Evolutionary conservation across 2,797 vertebrate genomes (phyloP), one percentile per base, ranked within the genome.

Genomic region (Myotis findleyi): DNA sequence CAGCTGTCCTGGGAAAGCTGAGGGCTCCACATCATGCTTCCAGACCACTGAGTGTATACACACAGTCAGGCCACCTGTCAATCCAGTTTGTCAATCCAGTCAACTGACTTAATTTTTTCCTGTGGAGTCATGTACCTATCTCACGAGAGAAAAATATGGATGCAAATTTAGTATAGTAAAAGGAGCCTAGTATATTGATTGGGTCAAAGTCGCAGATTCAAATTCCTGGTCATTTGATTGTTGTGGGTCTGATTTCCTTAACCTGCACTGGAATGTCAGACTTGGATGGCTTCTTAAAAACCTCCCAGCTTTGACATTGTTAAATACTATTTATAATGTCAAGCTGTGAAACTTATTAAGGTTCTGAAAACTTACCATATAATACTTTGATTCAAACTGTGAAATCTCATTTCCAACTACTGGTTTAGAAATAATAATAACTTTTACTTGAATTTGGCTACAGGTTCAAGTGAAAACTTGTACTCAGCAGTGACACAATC

Each of bases 361-460:
- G 92, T 97, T 97, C 93, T 89, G 88, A 93, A 95, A 86, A 91
- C 77, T 94, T 97, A 97, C 94, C 92, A 94, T 94, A 93, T 95
- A 88, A 89, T 82, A 59, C 64, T 97, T 96, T 93, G 59, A 97
- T 82, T 92, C 94, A 97, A 96, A 95, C 75, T 36, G 64, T 2
- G 23, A 97, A 87, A 93, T 44, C 92, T 91, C 93, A 81, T 36
- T 97, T 98, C 97, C 96, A 98, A 94, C 96, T 97, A 96, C 97
- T 97, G 93, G 91, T 96, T 97, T 95, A 95, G 95, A 97, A 97
- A 95, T 30, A 86, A 87, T 84, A 94, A 87, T 84, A 95, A 53
- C 30, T 77, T 94, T 55, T 36, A 51, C 68, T 73, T 16, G 11
- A 97, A 91, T 51, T 27, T 92, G 96, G 88, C 92, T 95, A 83